Base-by-base conservation (phyloP, 2,888 invertebrate genomes). In the Syrphus vitripennis region DNA sequence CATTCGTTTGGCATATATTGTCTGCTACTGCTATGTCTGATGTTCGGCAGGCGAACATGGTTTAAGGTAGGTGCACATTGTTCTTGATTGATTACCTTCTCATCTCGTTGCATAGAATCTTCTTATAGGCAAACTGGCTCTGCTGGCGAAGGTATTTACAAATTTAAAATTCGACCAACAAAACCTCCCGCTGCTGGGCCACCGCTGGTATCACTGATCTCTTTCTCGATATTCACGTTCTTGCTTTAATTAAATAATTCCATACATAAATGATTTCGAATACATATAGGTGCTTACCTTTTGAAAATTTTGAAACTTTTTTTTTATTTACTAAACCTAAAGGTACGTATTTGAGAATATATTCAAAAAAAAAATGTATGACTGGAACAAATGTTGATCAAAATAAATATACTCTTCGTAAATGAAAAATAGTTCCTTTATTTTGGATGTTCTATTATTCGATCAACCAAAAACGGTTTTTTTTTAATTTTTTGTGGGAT, bases 41-140 rank as follows among this genome's bases (percentile, higher is more conserved):
- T 24, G 24, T 21, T 24, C 4, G 24, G 12, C 0, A 48, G 6
- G 24, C 14, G 6, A 6, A 14, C 14, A 26, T n/a, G 21, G 2
- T 19, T 40, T 12, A 31, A 45, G n/a, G 34, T 26, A 59, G 45
- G n/a, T 29, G 55, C 34, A 53, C 29, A 48, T 34, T 55, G 69
- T 70, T 75, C 59, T 65, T 75, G 59, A 84, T 80, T 76, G 65
- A 79, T 80, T 67, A 67, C 75, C 75, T 76, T 57, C 24, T 21
- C 45, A 29, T 53, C 61, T 61, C 61, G 40, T 16, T 48, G 26
- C 19, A 45, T 21, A 65, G 53, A 65, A 57, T 53, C 21, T 57
- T 67, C 37, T 55, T 21, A n/a, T n/a, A 21, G 26, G n/a, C 16
- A 29, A 42, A 31, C 9, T 31, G 14, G 29, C 10, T 21, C 12